Conservation (phyloP, 2,113 vertebrate genomes). For the Lipophrys pholis region DNA sequence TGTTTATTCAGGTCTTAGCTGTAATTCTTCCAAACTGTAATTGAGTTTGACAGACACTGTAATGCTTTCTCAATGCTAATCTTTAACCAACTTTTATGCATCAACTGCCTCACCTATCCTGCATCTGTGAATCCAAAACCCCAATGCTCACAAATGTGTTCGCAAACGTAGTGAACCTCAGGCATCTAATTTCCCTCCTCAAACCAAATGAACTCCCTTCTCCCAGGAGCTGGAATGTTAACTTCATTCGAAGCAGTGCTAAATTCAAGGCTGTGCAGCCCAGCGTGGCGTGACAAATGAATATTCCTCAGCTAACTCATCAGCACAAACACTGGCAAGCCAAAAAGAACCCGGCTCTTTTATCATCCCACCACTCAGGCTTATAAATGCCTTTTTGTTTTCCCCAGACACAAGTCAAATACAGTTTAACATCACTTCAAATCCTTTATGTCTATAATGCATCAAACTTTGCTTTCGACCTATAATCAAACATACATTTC, state of each 20-base stretch:
- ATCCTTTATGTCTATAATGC: not conserved
- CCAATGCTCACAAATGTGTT: slow-evolving; percentile 53
- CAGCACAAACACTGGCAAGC: slow-evolving; percentile 66
- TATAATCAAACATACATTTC: slow-evolving; percentile 35
- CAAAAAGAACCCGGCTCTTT: slow-evolving; percentile 43
- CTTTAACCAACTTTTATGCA: slow-evolving; percentile 32
- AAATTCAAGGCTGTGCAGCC: slow-evolving; percentile 56
- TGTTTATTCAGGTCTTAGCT: not conserved
- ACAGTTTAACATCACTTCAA: slow-evolving; percentile 5
- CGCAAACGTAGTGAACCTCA: slow-evolving; percentile 60
- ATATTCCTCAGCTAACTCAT: slow-evolving; percentile 64
- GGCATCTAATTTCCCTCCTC: slow-evolving; percentile 54
- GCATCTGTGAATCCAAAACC: slow-evolving; percentile 36
- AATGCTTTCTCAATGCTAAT: slow-evolving; percentile 21
- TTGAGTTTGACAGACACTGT: slow-evolving; percentile 14
- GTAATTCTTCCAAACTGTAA: slow-evolving; percentile 16
- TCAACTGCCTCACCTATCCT: slow-evolving; percentile 29
- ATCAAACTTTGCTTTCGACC: slow-evolving; percentile 26
- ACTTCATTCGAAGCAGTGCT: slow-evolving; percentile 60
- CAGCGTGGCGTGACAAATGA: slow-evolving; percentile 68
- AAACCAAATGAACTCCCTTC: slow-evolving; percentile 45
- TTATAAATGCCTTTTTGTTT: slow-evolving; percentile 30
- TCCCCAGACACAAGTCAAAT: slow-evolving; percentile 21
- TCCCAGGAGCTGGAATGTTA: slow-evolving; percentile 53
- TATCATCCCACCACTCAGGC: slow-evolving; percentile 40